A percentile compares a stretch with the other conserved stretches of the same genome.
Evolutionary conservation across 2,113 vertebrate species (phyloP).

Genomic region (Nibea coibor): DNA sequence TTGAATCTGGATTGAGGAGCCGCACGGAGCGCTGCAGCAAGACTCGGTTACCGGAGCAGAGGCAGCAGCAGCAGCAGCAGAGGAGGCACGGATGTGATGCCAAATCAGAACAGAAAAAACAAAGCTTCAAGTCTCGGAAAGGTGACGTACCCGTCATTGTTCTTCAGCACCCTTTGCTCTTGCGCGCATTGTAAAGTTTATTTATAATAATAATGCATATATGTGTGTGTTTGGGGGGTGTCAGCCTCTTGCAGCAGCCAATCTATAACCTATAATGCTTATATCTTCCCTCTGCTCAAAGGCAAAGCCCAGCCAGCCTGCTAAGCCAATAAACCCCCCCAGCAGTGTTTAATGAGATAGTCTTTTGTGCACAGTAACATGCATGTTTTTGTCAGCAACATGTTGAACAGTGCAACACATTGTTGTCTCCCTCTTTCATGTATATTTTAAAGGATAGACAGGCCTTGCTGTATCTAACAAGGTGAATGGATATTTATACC

Average conservation of each 20-base stretch:
- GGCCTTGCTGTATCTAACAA: neutral
- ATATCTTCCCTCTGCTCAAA: constrained; percentile 31
- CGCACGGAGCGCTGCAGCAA: constrained; percentile 65
- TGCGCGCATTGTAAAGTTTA: constrained; percentile 32
- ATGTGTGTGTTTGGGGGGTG: constrained; percentile 15
- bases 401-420: constrained; percentile 19
- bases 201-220: neutral
- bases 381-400: constrained; percentile 23
- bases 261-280: constrained; percentile 25
- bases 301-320: constrained; percentile 45
- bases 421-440: neutral
- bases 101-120: constrained; percentile 48
- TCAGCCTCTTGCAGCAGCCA: constrained; percentile 38
- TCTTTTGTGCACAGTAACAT: constrained; percentile 54
- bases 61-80: neutral
- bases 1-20: constrained; percentile 28
- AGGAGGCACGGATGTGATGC: constrained; percentile 65
- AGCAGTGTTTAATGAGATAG: constrained; percentile 70
- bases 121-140: constrained; percentile 65
- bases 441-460: neutral
- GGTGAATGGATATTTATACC: neutral
- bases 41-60: constrained; percentile 14
- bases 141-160: constrained; percentile 49
- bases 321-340: constrained; percentile 63
- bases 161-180: neutral